Base-by-base conservation (phyloP, 2,113 vertebrate genomes). In the Tiliqua scincoides region DNA sequence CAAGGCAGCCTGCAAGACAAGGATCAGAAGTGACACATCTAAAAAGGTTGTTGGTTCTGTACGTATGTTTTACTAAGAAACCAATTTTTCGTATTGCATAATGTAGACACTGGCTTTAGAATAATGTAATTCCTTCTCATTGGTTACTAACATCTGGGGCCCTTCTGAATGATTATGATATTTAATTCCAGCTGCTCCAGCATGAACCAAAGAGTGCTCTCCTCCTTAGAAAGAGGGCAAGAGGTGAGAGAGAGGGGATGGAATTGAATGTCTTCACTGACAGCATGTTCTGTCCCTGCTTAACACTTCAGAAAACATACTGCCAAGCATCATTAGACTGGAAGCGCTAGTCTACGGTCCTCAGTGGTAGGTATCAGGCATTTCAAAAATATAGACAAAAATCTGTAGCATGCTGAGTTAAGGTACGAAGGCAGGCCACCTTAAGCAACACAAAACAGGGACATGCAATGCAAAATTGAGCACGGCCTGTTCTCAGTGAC, bases 61-160 rank as follows among this genome's bases (percentile, higher is more conserved):
- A 21, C 25, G 35, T 21, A 21, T 37, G 35, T 21, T 65, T 65
- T 43, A 21, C 21, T 18, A 43, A n/a, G 15, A 80, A 65, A 37
- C 61, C n/a, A 43, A 65, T 43, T 63, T 63, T 79, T 80, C 27
- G 25, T 65, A 43, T 40, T 80, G 62, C 40, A n/a, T 2, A 4
- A 9, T n/a, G n/a, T 30, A 77, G 52, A 77, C 3, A 57, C 14
- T 80, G 3, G 35, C 27, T 65, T 48, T 48, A n/a, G 8, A 48
- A 80, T 65, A 80, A 80, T 80, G 17, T 61, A 27, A 65, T 80
- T 80, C 62, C 40, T 80, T 65, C 27, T 80, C 62, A 67, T 80
- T 25, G 35, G 35, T 62, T 79, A 61, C 32, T 40, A 80, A 80
- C 62, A 67, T 43, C 79, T 67, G 62, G 62, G 37, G 61, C 25